phyloP scores from a whole-genome alignment of 2,113 vertebrate genomes.

The Peromyscus leucopus region DNA sequence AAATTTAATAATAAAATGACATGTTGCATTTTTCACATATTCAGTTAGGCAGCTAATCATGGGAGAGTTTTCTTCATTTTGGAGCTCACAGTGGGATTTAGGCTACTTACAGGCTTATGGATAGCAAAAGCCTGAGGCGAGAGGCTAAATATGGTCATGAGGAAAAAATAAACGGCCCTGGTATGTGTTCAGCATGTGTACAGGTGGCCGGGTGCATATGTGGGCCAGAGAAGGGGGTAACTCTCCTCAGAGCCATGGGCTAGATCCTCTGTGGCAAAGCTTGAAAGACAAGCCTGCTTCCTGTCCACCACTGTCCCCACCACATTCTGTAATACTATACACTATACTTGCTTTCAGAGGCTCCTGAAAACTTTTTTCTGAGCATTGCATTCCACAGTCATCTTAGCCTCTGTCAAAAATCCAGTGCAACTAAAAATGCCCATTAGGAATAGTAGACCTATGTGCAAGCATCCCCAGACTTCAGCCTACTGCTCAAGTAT shows the following conservation, averaged over 20 bases:
- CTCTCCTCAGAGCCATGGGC: background rate
- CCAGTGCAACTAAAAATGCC: background rate
- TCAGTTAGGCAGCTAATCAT: background rate
- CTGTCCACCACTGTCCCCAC: background rate
- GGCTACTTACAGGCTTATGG: background rate
- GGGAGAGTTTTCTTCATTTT: background rate
- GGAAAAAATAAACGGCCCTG: background rate
- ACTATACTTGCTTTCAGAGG: background rate
- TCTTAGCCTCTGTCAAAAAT: constrained; percentile 34
- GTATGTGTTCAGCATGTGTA: fast-evolving
- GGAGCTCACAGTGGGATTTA: constrained; percentile 1
- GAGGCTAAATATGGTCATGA: background rate
- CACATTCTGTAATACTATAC: background rate
- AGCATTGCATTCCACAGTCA: constrained; percentile 27
- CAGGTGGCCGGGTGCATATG: fast-evolving
- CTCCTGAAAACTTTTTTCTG: constrained; percentile 16
- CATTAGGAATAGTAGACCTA: background rate
- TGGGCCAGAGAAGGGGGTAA: background rate
- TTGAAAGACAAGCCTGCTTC: background rate
- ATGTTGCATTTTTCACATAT: background rate
- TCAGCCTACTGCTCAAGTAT: background rate
- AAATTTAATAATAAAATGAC: constrained; percentile 49
- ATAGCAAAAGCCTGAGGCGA: background rate
- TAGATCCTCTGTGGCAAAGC: background rate
- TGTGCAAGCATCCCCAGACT: background rate